Percentiles rank a stretch among this genome's conserved stretches.
Evolutionary conservation across 2,113 vertebrate species (phyloP).

Genomic region (Myotis davidii): DNA sequence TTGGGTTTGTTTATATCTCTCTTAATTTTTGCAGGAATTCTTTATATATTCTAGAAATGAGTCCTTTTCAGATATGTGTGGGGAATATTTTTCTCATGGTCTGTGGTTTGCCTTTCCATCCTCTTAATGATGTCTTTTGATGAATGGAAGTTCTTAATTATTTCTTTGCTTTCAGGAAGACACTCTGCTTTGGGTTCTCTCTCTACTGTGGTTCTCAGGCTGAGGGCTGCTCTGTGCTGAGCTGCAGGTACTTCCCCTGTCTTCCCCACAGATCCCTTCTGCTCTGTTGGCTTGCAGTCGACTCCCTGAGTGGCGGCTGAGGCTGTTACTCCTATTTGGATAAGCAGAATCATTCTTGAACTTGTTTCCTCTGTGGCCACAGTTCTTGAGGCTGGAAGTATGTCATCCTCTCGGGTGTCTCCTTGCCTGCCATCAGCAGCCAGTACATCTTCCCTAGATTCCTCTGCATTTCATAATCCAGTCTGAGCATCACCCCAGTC

Average conservation of each 20-base stretch:
- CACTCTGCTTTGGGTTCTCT: neutral
- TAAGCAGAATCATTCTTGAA: neutral
- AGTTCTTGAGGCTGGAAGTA: neutral
- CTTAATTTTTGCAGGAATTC: slow-evolving; percentile 6
- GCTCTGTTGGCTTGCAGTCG: neutral
- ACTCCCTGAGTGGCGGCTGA: neutral
- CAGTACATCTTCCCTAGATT: neutral
- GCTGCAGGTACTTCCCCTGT: neutral
- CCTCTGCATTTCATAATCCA: neutral
- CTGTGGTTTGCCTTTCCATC: slow-evolving; percentile 7
- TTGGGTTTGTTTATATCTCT: neutral
- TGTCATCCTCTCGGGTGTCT: neutral
- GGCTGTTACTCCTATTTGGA: neutral
- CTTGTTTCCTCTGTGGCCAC: neutral
- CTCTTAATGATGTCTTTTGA: slow-evolving; percentile 9
- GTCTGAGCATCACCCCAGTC: neutral
- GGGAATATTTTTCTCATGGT: slow-evolving; percentile 5
- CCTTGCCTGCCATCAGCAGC: neutral
- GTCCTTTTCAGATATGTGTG: neutral
- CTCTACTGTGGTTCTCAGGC: neutral
- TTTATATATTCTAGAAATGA: slow-evolving; percentile 12
- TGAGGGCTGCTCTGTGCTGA: neutral
- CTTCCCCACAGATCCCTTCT: neutral
- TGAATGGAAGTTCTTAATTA: neutral
- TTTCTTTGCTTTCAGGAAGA: neutral